These are phyloP conservation scores for Eurois occulta DNA, from an alignment of 2,888 invertebrate species.

Conservation along the genomic window DNA sequence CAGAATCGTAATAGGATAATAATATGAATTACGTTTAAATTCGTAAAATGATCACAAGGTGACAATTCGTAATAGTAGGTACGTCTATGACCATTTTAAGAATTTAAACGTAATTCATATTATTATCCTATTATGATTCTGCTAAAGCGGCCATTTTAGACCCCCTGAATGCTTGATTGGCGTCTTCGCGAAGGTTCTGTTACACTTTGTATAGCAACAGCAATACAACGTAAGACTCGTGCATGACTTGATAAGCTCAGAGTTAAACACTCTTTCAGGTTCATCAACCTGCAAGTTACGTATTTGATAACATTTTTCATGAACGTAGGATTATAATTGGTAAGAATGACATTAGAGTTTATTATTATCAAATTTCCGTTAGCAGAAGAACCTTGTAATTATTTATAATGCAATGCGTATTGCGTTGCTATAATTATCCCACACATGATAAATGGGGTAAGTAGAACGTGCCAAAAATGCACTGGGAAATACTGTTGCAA, in stretches of 20 bases:
- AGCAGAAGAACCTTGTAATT: conserved; percentile 5
- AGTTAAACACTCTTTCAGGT: not conserved
- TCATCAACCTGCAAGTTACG: conserved; percentile 12
- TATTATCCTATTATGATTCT: too few relatives aligned
- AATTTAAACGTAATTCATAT: too few relatives aligned
- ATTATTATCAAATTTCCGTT: not conserved
- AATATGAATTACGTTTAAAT: too few relatives aligned
- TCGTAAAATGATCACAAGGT: too few relatives aligned
- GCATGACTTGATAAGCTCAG: not conserved
- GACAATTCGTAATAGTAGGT: too few relatives aligned
- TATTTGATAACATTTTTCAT: conserved; percentile 9
- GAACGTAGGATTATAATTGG: not conserved
- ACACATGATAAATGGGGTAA: conserved; percentile 12
- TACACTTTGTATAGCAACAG: not conserved
- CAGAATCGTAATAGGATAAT: too few relatives aligned
- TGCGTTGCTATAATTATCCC: conserved; percentile 20
- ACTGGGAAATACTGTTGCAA: not conserved
- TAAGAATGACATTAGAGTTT: not conserved
- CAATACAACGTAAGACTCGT: not conserved
- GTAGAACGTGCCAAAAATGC: conserved; percentile 17
- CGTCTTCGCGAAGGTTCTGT: too few relatives aligned
- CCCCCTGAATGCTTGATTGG: too few relatives aligned
- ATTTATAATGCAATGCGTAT: conserved; percentile 16
- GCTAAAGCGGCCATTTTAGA: too few relatives aligned
- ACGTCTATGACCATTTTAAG: too few relatives aligned